A percentile compares a stretch with the other conserved stretches of the same genome.
phyloP scores from a whole-genome alignment of 2,113 vertebrate species.

The Glaucomys volans region DNA sequence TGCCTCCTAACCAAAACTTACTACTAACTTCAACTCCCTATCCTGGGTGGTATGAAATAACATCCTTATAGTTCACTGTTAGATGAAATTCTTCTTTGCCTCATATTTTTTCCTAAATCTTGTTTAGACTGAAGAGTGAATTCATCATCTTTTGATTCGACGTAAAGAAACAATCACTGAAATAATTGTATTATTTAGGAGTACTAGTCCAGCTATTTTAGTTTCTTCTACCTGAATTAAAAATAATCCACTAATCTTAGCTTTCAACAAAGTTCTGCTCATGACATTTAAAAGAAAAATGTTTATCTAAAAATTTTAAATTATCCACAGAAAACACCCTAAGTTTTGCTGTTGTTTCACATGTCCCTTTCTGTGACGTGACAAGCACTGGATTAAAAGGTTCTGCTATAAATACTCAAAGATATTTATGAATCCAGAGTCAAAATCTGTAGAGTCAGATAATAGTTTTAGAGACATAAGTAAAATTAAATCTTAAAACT shows the following conservation, averaged over 20 bases:
- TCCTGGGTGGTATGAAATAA: not conserved
- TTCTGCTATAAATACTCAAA: constrained; percentile 85
- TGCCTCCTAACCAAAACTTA: constrained; percentile 9
- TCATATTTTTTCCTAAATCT: not conserved
- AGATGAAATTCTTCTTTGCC: constrained; percentile 27
- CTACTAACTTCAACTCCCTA: not conserved
- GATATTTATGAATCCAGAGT: constrained; percentile 68
- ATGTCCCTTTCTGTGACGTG: constrained; percentile 54
- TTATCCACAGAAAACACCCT: not conserved
- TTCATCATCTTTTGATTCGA: constrained; percentile 16
- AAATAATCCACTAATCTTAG: not conserved
- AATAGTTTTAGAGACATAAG: constrained; percentile 77
- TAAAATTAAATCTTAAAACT: constrained; percentile 84
- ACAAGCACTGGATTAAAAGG: constrained; percentile 82
- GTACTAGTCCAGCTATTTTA: not conserved
- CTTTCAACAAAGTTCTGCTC: constrained; percentile 54
- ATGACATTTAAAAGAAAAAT: constrained; percentile 9
- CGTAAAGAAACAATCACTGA: not conserved
- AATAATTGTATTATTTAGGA: constrained; percentile 16
- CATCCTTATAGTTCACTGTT: not conserved
- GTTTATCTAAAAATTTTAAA: constrained; percentile 27
- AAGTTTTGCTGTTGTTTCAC: constrained; percentile 18
- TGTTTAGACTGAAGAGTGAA: constrained; percentile 14
- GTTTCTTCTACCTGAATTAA: constrained; percentile 18
- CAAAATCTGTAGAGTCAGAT: constrained; percentile 77